Evolutionary conservation across 2,888 invertebrate species (phyloP), one percentile per base, ranked within the genome.

Genomic region (Lissocephala sabroskyi): DNA sequence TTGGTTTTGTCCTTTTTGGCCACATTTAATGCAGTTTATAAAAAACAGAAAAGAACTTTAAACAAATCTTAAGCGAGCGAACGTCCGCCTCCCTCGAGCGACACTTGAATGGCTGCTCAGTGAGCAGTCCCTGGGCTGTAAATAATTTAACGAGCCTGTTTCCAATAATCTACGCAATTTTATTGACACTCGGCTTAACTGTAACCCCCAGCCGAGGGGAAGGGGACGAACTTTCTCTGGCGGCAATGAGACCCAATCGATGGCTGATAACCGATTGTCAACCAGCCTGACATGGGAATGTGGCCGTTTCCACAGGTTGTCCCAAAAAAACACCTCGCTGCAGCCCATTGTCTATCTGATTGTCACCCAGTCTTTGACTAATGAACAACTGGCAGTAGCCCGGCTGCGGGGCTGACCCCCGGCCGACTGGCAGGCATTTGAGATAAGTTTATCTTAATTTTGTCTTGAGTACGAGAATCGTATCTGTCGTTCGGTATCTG

Each of bases 161-260:
- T 63, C 75, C 70, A 73, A 79, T 75, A 79, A 73, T 63, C 66
- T 71, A 64, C 59, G 64, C 70, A 65, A 79, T 76, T 80, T 79
- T 78, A 74, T 79, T 65, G 65, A 66, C 63, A 71, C 79, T 75
- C 58, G 52, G 49, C 56, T 56, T 61, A 61, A 41, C 18, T 57
- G 61, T 55, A 59, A 63, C 55, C 63, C 63, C 63, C 55, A 56
- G 35, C 26, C 13, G n/a, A n/a, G n/a, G n/a, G n/a, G 16, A 6
- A 2, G 17, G 9, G 5, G 35, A 5, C 16, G 5, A 35, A 35
- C 35, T 35, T 35, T 35, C 35, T 35, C 35, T 16, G 35, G 5
- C 16, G 14, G 16, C n/a, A 45, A 45, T 19, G 30, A 41, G 36
- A 43, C 47, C 47, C 45, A 58, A 64, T 65, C 63, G 65, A 61